Evolutionary conservation across 1,140 invertebrate species (phyloP), one percentile per base, ranked within the genome.

Genomic region (Camponotus pennsylvanicus): DNA sequence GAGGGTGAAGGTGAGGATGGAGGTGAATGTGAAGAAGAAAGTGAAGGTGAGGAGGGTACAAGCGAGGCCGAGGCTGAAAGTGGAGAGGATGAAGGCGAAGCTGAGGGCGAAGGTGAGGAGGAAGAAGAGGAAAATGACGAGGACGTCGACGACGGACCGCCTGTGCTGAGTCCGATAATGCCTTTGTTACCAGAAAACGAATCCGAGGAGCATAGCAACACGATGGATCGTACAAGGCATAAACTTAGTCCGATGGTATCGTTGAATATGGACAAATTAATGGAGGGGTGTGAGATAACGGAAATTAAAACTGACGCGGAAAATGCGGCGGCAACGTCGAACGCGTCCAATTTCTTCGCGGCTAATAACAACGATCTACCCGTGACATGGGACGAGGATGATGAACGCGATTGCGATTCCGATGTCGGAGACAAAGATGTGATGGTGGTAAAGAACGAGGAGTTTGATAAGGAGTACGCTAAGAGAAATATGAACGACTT

Each of bases 151-250:
- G 95, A 95, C 21, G 95, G 94, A 18, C 94, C 94, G 15, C 93
- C 94, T 0, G 91, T 94, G n/a, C 78, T 95, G 11, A 95, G 94
- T 86, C 94, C 93, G 3, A 94, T 94, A 88, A 93, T 94, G 90
- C 94, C 94, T 3, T 77, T 94, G 11, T 37, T 89, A 34, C 49
- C 66, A 11, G 91, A 85, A 37, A 88, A 88, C 9, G 91, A 89
- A 13, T 82, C 90, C 9, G 83, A 70, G 7, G 82, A 90, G 32
- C 90, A 91, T 79, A 84, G 21, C 79, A 92, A 59, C 76, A 76
- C 21, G 52, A 89, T 61, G 61, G 89, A 71, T 88, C 90, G 49
- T 78, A 91, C 84, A 40, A 92, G 87, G 21, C 93, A 91, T 85
- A 93, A 91, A 86, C 90, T 92, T 79, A 94, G 75, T 88, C 92